phyloP scores from a whole-genome alignment of 1,140 invertebrate species.

The Xylocopa sonorina region DNA sequence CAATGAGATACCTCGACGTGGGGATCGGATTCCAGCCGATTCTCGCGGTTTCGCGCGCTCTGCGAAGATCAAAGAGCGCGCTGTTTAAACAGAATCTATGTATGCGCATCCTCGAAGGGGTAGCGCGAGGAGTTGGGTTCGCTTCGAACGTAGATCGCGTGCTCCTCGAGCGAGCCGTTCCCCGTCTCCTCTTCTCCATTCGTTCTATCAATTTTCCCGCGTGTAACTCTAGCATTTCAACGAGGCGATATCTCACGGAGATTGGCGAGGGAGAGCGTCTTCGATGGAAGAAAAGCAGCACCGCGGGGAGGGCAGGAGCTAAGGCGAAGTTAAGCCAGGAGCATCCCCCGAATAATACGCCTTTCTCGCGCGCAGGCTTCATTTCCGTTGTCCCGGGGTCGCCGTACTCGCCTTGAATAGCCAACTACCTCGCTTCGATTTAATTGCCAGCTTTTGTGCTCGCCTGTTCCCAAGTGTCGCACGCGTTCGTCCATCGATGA shows the following conservation, averaged over 20 bases:
- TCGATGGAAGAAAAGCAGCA: not conserved
- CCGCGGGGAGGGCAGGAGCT: not conserved
- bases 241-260: slow-evolving; percentile 57
- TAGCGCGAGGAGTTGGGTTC: slow-evolving; percentile 18
- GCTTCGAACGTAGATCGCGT: slow-evolving; percentile 46
- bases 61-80: slow-evolving; percentile 21
- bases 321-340: slow-evolving; percentile 37
- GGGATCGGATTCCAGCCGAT: not conserved
- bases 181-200: no score
- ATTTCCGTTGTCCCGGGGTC: slow-evolving; percentile 53
- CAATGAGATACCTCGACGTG: not conserved
- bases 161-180: slow-evolving; percentile 34
- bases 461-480: slow-evolving; percentile 23
- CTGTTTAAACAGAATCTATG: slow-evolving; percentile 16
- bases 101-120: not conserved
- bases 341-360: slow-evolving; percentile 58
- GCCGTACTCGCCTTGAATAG: slow-evolving; percentile 53
- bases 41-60: not conserved
- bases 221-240: slow-evolving; percentile 57
- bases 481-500: slow-evolving; percentile 30
- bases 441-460: slow-evolving; percentile 57
- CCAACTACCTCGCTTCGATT: slow-evolving; percentile 57
- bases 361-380: slow-evolving; percentile 55
- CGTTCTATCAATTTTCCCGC: slow-evolving; percentile 61
- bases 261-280: slow-evolving; percentile 35